Evolutionary conservation across 2,888 invertebrate species (phyloP).

Genomic region (Emmelina monodactyla): DNA sequence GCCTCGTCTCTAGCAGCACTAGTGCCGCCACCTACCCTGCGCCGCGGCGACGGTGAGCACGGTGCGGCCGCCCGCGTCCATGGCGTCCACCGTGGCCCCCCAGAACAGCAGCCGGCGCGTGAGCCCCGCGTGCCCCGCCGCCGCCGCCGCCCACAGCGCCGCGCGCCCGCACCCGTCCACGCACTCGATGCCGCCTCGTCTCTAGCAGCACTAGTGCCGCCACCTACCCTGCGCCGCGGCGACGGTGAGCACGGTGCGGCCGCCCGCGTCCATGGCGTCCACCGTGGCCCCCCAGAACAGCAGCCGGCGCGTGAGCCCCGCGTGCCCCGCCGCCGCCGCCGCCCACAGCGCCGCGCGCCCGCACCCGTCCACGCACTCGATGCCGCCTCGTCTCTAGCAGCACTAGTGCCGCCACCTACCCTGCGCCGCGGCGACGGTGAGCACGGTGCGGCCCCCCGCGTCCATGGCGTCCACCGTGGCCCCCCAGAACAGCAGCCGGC

Average conservation of each 20-base stretch:
- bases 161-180: conserved; percentile 83
- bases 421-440: conserved; percentile 4
- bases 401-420: conserved; percentile 37
- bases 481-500: conserved; percentile 91
- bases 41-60: conserved; percentile 42
- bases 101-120: conserved; percentile 89
- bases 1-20: too few species aligned
- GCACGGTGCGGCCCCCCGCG: conserved; percentile 85
- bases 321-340: conserved; percentile 92
- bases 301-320: conserved; percentile 82
- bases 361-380: conserved; percentile 83
- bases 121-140: conserved; percentile 88
- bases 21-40: conserved; percentile 1
- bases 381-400: conserved; percentile 89
- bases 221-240: conserved; percentile 3
- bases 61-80: conserved; percentile 90
- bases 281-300: conserved; percentile 96
- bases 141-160: conserved; percentile 91
- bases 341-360: conserved; percentile 91
- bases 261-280: conserved; percentile 90
- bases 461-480: conserved; percentile 96
- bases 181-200: conserved; percentile 89
- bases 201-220: conserved; percentile 84
- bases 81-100: conserved; percentile 95
- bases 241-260: conserved; percentile 75